Base-by-base conservation (phyloP, 2,113 vertebrate species). In the Sigmodon hispidus region DNA sequence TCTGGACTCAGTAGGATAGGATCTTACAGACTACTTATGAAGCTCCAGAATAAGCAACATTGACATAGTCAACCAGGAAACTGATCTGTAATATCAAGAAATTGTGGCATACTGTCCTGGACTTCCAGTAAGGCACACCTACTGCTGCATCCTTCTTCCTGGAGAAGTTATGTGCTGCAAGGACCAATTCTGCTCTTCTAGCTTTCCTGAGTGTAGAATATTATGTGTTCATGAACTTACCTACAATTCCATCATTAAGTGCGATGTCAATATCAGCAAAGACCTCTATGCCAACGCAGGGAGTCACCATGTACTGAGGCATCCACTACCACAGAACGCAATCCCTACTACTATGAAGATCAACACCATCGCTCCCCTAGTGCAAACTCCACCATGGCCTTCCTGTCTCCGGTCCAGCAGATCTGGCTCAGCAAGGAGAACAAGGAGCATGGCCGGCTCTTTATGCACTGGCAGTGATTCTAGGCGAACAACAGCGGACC, bases 351-450 rank as follows among this genome's bases (percentile, higher is more conserved):
- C 99, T 69, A 99, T 99, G 99, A 99, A 99, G 98, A 99, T 99
- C 98, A 99, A 99, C 99, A 99, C 99, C 97, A 99, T 99, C 24
- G 99, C 99, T 94, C 99, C 99, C 96, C 99, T 99, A 99, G 99
- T 99, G 99, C 59, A 85, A 48, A 99, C 95, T 99, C 99, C 98
- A 99, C 99, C 98, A 99, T 99, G 98, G 99, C 99, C 97, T 99
- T 99, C 59, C 99, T 99, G 98, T 99, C 99, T 98, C 99, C 99
- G 99, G 99, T 99, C 99, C 99, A 99, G 99, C 99, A 99, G 99
- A 99, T 99, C 99, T 99, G 99, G 99, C 99, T 99, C 99, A 99
- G 99, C 99, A 99, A 99, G 99, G 99, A 99, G 99, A 99, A 99
- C 0, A 99, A 99, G 24, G 99, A 99, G 98, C 99, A 59, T 0